Evolutionary conservation across 2,113 vertebrate genomes (phyloP), one percentile per base, ranked within the genome.

Genomic region (Sprattus sprattus): DNA sequence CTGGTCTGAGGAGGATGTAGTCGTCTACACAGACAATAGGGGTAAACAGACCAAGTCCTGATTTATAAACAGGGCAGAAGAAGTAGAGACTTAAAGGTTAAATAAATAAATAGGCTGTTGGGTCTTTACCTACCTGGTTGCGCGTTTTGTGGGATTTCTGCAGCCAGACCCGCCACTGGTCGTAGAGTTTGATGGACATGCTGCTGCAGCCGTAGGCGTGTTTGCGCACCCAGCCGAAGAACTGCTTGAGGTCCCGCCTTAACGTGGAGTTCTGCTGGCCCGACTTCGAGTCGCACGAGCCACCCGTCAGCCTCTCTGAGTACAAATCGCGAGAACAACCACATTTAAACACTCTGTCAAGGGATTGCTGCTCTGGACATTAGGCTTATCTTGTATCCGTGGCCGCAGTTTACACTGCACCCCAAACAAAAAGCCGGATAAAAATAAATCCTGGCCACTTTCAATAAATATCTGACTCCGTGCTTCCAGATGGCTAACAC

Each of bases 61-160:
- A 8, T 7, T 3, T 20, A 18, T 20, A 50, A 49, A 11, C 7
- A 47, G 45, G 9, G 6, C 8, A 45, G 28, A 80, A 44, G 39
- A 39, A 54, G 52, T 18, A 15, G 13, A 54, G 13, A 54, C 52
- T 18, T 15, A 54, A 2, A 18, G 13, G 11, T 15, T 45, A 83
- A 18, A 32, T 60, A 6, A 82, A 64, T 15, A 78, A 10, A 81
- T 22, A 46, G 25, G n/a, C 32, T 8, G 83, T 50, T 87, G 89
- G 94, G 93, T 96, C 94, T 96, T 96, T 96, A 96, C 95, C 95
- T 97, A 99, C 98, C 98, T 99, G 98, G 97, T 99, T 98, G 94
- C 98, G 97, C 86, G 96, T 93, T 96, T 99, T 99, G 94, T 98
- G 98, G 20, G 98, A 98, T 93, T 99, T 99, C 95, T 99, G 98